Percentiles rank a stretch among this genome's conserved stretches.
These are phyloP conservation scores for Drosophila mulleri DNA, from an alignment of 2,888 invertebrate species.

Conservation along the genomic window DNA sequence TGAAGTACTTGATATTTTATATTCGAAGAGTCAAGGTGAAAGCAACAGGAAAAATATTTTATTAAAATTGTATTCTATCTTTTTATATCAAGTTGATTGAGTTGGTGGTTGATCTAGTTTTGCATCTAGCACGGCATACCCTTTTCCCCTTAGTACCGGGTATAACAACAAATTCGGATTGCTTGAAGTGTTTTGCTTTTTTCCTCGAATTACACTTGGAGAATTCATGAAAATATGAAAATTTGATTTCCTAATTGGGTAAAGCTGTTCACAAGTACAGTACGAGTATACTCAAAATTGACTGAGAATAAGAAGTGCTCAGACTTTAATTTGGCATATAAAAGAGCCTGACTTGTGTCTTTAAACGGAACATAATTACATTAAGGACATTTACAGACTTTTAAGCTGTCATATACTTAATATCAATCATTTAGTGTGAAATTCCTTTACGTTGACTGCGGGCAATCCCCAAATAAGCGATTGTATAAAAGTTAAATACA, in stretches of 20 bases:
- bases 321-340: not conserved
- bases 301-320: not conserved
- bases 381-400: not conserved
- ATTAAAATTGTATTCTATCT: not conserved
- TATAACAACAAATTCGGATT: not conserved
- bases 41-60: not conserved
- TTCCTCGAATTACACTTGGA: constrained; percentile 6
- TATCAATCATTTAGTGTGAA: not conserved
- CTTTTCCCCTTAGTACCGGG: not conserved
- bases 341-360: too few species aligned
- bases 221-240: constrained; percentile 10
- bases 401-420: not conserved
- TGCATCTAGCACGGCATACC: not conserved
- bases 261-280: not conserved
- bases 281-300: too few species aligned
- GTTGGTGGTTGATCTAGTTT: not conserved
- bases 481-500: constrained; percentile 26
- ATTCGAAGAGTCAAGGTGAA: not conserved
- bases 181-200: not conserved
- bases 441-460: not conserved
- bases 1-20: not conserved
- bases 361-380: not conserved
- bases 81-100: not conserved
- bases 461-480: not conserved
- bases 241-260: constrained; percentile 5